These are phyloP conservation scores for Chelonoidis abingdonii DNA, from an alignment of 2,113 vertebrate species.

Conservation along the genomic window DNA sequence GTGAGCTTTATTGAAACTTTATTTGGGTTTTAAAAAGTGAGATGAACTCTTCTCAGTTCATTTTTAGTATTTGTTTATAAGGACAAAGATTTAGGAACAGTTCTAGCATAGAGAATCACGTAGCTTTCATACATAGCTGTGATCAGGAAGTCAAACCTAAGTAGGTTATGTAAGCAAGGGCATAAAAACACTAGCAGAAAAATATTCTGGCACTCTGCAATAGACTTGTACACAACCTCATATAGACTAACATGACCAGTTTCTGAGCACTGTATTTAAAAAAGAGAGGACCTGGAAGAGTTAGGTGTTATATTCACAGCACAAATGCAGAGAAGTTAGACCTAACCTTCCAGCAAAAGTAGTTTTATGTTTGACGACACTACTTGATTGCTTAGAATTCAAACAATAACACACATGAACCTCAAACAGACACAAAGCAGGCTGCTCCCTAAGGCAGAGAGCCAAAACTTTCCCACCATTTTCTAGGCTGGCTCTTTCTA, in stretches of 20 bases:
- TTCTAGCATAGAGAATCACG: neutral
- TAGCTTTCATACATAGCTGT: rapidly evolving
- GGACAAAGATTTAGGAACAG: neutral
- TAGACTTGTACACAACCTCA: neutral
- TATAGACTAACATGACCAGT: neutral
- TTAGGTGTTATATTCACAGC: neutral
- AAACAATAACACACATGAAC: no score
- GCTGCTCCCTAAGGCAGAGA: no score
- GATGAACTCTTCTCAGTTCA: neutral
- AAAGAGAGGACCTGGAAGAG: neutral
- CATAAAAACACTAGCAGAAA: neutral
- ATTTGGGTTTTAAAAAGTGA: neutral
- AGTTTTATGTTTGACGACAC: no score
- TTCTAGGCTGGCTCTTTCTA: no score
- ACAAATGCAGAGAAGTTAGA: no score
- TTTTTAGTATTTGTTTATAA: neutral
- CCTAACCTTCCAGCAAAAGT: no score
- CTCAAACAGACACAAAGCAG: no score
- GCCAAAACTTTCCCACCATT: no score
- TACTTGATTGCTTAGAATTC: no score
- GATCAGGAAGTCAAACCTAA: neutral
- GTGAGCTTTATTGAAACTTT: neutral
- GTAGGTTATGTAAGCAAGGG: neutral
- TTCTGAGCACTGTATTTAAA: neutral
- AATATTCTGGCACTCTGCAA: neutral